Evolutionary conservation across 1,140 invertebrate species (phyloP).

Genomic region (Lepeophtheirus salmonis): DNA sequence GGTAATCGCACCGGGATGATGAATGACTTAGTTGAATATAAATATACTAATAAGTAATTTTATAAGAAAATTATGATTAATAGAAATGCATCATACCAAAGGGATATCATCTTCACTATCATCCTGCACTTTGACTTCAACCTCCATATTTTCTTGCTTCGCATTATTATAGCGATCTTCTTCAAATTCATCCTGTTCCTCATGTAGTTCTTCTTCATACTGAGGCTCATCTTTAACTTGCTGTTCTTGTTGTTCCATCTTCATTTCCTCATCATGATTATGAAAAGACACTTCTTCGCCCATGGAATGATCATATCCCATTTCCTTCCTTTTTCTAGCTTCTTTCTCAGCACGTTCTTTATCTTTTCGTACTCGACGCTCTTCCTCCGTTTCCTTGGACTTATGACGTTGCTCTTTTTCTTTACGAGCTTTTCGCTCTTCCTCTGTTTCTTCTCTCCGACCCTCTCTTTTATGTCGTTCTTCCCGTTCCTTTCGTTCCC

Average conservation of each 20-base stretch:
- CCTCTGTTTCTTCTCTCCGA: conserved; percentile 9
- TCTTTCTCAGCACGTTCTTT: conserved; percentile 22
- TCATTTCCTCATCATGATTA: conserved; percentile 25
- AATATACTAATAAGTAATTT: too few species aligned
- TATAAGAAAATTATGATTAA: too few species aligned
- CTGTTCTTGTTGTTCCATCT: conserved; percentile 6
- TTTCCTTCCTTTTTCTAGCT: conserved; percentile 6
- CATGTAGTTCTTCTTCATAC: conserved; percentile 21
- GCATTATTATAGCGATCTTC: conserved; percentile 24
- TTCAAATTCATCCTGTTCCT: conserved; percentile 25
- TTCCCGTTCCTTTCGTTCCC: conserved; percentile 15
- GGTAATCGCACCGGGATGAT: neutral
- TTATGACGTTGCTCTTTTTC: conserved; percentile 12
- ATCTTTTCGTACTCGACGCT: conserved; percentile 22
- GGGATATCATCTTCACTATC: conserved; percentile 6
- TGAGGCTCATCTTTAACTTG: neutral
- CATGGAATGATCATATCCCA: conserved; percentile 3
- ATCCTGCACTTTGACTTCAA: conserved; percentile 17
- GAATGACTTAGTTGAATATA: too few species aligned
- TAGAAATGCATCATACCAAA: neutral
- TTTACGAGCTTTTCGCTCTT: conserved; percentile 14
- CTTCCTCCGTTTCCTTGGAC: conserved; percentile 12
- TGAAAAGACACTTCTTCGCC: neutral
- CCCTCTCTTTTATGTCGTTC: conserved; percentile 7
- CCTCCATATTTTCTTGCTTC: conserved; percentile 19